Evolutionary conservation across 35 echinoderm and acorn worm species (phyloP), one percentile per base, ranked within the genome.

Genomic region (Apostichopus parvimensis): DNA sequence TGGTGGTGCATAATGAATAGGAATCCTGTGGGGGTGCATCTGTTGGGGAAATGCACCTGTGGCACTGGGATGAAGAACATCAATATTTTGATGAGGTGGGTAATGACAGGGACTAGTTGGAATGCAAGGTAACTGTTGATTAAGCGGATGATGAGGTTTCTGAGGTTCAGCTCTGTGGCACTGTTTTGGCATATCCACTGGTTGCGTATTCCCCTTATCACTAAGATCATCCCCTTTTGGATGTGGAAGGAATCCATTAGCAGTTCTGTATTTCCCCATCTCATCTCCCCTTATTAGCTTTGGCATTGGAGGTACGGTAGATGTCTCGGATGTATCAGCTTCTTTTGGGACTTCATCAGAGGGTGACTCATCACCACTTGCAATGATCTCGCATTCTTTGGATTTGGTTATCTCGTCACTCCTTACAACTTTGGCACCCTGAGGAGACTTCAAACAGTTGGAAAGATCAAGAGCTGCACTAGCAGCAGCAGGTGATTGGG

Each of bases 231-330:
- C 64, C 24, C 60, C 15, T 12, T 28, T 6, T 18, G 28, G 1
- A 54, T 71, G 62, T 73, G 86, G 86, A 34, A 88, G 86, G 64
- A 88, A 88, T 54, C 86, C 62, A 62, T 66, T 66, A 18, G 15
- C 68, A 22, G 57, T 72, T 28, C 86, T 68, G 56, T 78, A 79
- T 53, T 91, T 91, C 10, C 77, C 72, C 89, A 91, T 22, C 22
- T 91, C 89, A 45, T 91, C 89, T 77, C 89, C 89, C 76, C 89
- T 91, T 79, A 91, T 79, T 11, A 91, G 89, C 61, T 91, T 91
- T 34, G 89, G 89, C 89, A 91, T 77, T 13, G 71, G 89, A 26
- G 89, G 89, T 3, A 23, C 70, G 8, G 15, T 28, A 12, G 89
- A 26, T 72, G 86, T 75, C 72, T 88, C 64, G 78, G 73, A 53